A percentile compares a stretch with the other conserved stretches of the same genome.
Evolutionary conservation across 2,888 invertebrate genomes (phyloP).

Genomic region (Brassicogethes aeneus): DNA sequence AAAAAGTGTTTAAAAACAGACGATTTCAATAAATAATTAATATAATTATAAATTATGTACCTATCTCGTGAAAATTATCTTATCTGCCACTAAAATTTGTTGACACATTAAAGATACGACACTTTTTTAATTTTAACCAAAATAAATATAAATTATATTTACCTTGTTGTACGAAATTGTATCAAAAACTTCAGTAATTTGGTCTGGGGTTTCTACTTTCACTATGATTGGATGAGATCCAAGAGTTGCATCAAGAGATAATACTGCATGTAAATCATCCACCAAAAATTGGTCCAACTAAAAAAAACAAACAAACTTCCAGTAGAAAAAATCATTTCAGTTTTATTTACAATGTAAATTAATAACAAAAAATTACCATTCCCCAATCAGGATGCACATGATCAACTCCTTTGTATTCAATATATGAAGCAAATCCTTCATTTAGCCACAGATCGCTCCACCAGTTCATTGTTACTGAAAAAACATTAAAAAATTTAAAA

Average conservation of each 20-base stretch:
- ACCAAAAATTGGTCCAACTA: constrained; percentile 71
- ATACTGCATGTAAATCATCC: constrained; percentile 61
- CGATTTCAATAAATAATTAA: too few species aligned
- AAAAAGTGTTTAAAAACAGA: too few species aligned
- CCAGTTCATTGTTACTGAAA: constrained; percentile 83
- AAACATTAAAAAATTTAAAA: constrained; percentile 3
- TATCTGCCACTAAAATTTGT: too few species aligned
- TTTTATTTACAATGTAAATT: neutral
- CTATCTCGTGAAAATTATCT: too few species aligned
- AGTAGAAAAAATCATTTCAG: too few species aligned
- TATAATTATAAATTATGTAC: too few species aligned
- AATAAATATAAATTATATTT: constrained; percentile 14
- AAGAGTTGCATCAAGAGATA: constrained; percentile 66
- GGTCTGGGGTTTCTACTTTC: constrained; percentile 72
- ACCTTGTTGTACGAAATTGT: constrained; percentile 86
- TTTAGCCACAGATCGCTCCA: constrained; percentile 92
- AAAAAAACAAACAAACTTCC: constrained; percentile 19
- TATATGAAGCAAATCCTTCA: constrained; percentile 86
- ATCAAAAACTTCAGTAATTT: constrained; percentile 89
- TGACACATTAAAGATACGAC: too few species aligned
- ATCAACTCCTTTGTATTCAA: constrained; percentile 72
- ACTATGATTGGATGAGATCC: constrained; percentile 88
- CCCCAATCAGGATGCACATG: constrained; percentile 69
- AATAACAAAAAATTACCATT: constrained; percentile 52
- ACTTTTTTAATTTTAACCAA: neutral